A percentile compares a stretch with the other conserved stretches of the same genome.
Conservation (phyloP, 2,888 invertebrate genomes). For the Leptogaster cylindrica region DNA sequence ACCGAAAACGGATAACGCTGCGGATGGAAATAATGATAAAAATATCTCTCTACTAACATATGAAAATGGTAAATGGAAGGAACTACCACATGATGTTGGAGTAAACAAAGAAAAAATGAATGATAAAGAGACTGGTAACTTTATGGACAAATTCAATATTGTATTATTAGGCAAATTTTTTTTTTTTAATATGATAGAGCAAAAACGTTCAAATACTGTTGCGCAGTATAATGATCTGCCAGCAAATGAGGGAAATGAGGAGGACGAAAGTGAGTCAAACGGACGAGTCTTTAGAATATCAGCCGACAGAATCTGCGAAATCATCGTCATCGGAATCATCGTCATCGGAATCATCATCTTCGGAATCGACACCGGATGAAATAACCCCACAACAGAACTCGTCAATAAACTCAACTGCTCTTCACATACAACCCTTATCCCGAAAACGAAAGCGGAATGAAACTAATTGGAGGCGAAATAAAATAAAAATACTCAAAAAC, state of each 20-base stretch:
- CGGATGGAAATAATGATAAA: background rate
- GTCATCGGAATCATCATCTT: too few species aligned
- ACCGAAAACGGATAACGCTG: background rate
- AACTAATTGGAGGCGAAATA: background rate
- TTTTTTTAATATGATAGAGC: constrained; percentile 9
- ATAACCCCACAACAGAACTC: background rate
- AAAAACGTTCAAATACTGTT: too few species aligned
- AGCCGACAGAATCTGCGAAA: too few species aligned
- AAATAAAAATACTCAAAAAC: constrained; percentile 2
- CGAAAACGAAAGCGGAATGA: constrained; percentile 5
- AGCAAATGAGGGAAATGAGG: background rate
- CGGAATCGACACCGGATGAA: too few species aligned
- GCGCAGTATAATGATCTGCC: background rate
- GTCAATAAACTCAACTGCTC: background rate
- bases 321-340: background rate
- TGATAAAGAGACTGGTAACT: background rate
- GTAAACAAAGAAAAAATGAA: background rate
- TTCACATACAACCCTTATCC: background rate
- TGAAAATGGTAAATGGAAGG: background rate
- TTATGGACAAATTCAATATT: background rate
- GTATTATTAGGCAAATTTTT: background rate
- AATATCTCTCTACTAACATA: background rate
- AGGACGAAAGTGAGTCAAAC: background rate
- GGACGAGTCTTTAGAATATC: background rate
- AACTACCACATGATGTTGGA: too few species aligned